Conservation (phyloP, 2,888 invertebrate species). For the Latheticus oryzae region DNA sequence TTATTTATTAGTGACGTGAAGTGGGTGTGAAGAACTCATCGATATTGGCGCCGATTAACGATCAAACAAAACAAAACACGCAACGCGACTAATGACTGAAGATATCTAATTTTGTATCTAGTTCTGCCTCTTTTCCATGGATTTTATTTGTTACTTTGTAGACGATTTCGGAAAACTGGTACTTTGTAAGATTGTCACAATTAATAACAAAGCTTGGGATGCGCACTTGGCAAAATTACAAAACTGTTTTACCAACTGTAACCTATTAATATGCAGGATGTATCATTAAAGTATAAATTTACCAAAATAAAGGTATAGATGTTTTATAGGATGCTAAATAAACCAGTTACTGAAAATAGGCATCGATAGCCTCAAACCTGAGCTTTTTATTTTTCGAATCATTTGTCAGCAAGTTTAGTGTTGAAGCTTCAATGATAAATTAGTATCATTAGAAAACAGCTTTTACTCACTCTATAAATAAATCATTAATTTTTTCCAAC, state of each 20-base stretch:
- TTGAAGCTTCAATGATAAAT: too few species aligned
- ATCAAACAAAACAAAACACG: constrained; percentile 27
- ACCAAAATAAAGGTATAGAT: background rate
- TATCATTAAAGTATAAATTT: constrained; percentile 14
- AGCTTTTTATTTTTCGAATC: too few species aligned
- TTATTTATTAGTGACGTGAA: constrained; percentile 8
- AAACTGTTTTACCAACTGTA: constrained; percentile 12
- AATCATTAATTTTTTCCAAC: too few species aligned
- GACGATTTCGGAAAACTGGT: background rate
- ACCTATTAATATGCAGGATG: constrained; percentile 6
- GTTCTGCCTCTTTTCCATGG: background rate
- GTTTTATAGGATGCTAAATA: background rate
- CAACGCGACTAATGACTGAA: constrained; percentile 26
- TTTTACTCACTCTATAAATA: too few species aligned
- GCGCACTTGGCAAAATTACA: constrained; percentile 24
- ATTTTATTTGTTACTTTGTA: constrained; percentile 1
- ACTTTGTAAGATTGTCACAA: constrained; percentile 10
- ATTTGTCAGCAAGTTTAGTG: too few species aligned
- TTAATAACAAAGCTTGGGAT: constrained; percentile 14
- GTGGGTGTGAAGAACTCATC: constrained; percentile 24
- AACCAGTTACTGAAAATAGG: background rate
- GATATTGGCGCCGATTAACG: constrained; percentile 20
- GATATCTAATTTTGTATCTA: constrained; percentile 23
- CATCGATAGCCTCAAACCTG: too few species aligned
- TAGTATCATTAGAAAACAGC: too few species aligned